Base-by-base conservation (phyloP, 2,113 vertebrate species). In the Antechinus stuartii region DNA sequence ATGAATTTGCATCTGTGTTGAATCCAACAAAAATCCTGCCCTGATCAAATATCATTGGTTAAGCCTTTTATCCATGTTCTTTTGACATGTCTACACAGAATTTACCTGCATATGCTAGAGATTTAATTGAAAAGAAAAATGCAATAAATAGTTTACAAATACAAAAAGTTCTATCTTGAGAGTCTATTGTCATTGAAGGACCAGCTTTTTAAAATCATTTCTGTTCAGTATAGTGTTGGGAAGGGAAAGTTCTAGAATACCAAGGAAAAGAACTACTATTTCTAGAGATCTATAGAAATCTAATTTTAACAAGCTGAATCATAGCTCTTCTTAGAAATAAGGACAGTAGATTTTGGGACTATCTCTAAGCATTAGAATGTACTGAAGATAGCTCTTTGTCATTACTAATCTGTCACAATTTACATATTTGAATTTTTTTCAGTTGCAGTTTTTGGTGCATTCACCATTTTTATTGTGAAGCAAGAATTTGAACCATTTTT, bases 241-340 rank as follows among this genome's bases (percentile, higher is more conserved):
- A 96, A 95, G 91, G 93, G 95, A 92, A 98, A 90, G 0, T 27
- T 91, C n/a, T 53, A 25, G 9, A 54, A 49, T 68, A 54, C 54
- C 90, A 95, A 91, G 57, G 93, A 35, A 97, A 96, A 95, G 53
- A 54, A 24, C 1, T 95, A 5, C 8, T 91, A 92, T 93, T 93
- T 47, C 91, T 95, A 92, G 90, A 12, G 26, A 47, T 11, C 68
- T 4, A 55, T 94, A 92, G 35, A 96, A 95, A 95, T 96, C 53
- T 91, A 23, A 96, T 35, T 95, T 90, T 96, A 95, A 52, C 16
- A 61, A 92, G 50, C 54, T 92, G n/a, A 76, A 50, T 91, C 19
- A 95, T 53, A 84, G 0, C 16, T 27, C 42, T 9, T 8, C 89
- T 97, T 97, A 90, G 30, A 95, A 90, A 93, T 61, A 95, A 97